Percentiles rank a stretch among this genome's conserved stretches.
Evolutionary conservation across 2,888 invertebrate species (phyloP).

Genomic region (Hemicrepidius hirtus): DNA sequence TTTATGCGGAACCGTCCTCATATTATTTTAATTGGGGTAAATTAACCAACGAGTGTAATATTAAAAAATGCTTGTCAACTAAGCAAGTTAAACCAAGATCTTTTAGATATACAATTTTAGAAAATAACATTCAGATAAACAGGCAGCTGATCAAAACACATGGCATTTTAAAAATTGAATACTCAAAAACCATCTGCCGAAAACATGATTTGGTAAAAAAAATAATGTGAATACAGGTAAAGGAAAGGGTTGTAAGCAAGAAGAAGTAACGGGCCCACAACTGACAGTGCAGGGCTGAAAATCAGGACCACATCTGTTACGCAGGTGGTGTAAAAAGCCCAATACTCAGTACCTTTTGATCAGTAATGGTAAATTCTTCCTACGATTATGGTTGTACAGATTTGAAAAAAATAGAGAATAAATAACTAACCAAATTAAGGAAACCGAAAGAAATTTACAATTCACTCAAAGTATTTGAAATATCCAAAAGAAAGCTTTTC

Average conservation of each 20-base stretch:
- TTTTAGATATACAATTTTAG: conserved; percentile 53
- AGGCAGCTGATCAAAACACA: conserved; percentile 70
- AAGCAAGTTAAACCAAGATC: conserved; percentile 4
- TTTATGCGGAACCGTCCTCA: not conserved
- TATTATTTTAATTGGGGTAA: not conserved
- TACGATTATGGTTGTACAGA: not conserved
- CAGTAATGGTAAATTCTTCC: conserved; percentile 17
- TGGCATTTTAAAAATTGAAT: conserved; percentile 68
- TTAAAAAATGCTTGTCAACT: not conserved
- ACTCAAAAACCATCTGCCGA: conserved; percentile 68
- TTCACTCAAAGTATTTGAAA: no score
- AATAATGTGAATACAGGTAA: conserved; percentile 65
- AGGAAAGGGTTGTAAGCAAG: conserved; percentile 68
- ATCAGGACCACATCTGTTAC: conserved; percentile 71
- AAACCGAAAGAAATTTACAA: no score
- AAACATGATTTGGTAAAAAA: conserved; percentile 70
- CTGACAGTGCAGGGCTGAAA: conserved; percentile 67
- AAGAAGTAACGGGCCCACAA: conserved; percentile 68
- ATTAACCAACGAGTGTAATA: not conserved
- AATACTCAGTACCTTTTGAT: conserved; percentile 37
- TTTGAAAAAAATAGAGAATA: not conserved
- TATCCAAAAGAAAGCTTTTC: no score
- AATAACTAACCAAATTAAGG: no score
- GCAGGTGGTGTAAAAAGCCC: conserved; percentile 66
- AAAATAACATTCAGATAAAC: conserved; percentile 60